Evolutionary conservation across 2,888 invertebrate species (phyloP), one percentile per base, ranked within the genome.

Genomic region (Hydropsyche betteni): DNA sequence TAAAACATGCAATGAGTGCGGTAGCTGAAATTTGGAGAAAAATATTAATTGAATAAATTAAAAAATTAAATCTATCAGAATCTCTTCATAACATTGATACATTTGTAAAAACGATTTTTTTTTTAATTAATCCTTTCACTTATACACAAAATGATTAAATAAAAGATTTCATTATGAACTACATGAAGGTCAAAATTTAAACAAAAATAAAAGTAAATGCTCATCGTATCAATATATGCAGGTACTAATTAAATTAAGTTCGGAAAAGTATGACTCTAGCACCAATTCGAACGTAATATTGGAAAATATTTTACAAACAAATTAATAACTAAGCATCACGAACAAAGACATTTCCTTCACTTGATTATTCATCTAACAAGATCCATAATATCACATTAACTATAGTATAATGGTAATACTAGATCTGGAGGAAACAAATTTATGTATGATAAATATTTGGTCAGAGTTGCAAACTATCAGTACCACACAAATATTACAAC

Each of bases 351-450:
- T 33, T 72, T 72, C 61, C 16, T 70, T 75, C 75, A 75, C 75
- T 75, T 75, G 75, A 75, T 75, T 55, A 70, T 75, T 75, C 75
- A 75, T 69, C 69, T 64, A 61, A 64, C 34, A 75, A 75, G 75
- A 75, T 75, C 53, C 75, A 64, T 75, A 71, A 75, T 75, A 75
- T 75, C 75, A 75, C 75, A 75, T 69, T 75, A 58, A 69, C 69
- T 75, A 44, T 50, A 69, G 36, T 44, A 70, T 24, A 70, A 70
- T 36, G 64, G 64, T 53, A 70, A 70, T 70, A 70, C 70, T 70
- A 70, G 24, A 53, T 53, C 34, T 53, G 70, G 64, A 69, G 69
- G 64, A 44, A 69, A 69, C 12, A 55, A 68, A 24, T 16, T 24
- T n/a, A n/a, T 61, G 16, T 69, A 44, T 53, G 14, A 70, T 70